phyloP scores from a whole-genome alignment of 2,113 vertebrate species.

The Clarias macrocephalus region DNA sequence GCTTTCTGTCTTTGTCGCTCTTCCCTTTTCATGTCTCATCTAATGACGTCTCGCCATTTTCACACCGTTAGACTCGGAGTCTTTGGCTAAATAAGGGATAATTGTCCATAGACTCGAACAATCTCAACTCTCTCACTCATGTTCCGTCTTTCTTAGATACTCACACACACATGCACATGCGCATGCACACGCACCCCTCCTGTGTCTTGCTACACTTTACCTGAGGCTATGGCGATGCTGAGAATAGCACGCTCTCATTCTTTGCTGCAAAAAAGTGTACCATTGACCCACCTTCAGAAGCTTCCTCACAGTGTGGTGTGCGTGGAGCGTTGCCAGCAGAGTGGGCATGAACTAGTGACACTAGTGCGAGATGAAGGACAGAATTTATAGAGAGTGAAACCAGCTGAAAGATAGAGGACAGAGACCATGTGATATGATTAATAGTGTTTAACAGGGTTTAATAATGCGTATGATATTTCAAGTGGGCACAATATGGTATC shows the following conservation, averaged over 20 bases:
- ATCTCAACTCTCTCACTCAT: not conserved
- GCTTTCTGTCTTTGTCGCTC: not conserved
- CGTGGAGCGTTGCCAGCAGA: conserved; percentile 44
- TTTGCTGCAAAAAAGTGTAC: conserved; percentile 55
- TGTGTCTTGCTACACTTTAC: conserved; percentile 52
- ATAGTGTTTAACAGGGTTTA: conserved; percentile 23
- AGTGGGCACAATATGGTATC: not conserved
- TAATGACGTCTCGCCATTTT: conserved; percentile 31
- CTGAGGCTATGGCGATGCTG: conserved; percentile 54
- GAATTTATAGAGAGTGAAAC: conserved; percentile 11
- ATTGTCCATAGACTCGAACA: conserved; percentile 35
- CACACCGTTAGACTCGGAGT: not conserved
- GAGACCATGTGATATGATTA: conserved; percentile 19
- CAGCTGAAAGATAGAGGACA: conserved; percentile 1
- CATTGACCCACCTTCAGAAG: conserved; percentile 57
- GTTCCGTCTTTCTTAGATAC: conserved; percentile 6
- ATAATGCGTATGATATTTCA: not conserved
- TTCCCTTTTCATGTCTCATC: not conserved
- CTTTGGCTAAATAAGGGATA: conserved; percentile 29
- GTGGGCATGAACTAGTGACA: conserved; percentile 47
- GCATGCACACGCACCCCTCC: conserved; percentile 25
- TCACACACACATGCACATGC: not conserved
- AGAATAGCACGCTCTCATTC: conserved; percentile 59
- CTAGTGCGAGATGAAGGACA: conserved; percentile 45
- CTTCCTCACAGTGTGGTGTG: conserved; percentile 44